Conservation (phyloP, 2,797 vertebrate genomes). For the Amblyraja radiata region DNA sequence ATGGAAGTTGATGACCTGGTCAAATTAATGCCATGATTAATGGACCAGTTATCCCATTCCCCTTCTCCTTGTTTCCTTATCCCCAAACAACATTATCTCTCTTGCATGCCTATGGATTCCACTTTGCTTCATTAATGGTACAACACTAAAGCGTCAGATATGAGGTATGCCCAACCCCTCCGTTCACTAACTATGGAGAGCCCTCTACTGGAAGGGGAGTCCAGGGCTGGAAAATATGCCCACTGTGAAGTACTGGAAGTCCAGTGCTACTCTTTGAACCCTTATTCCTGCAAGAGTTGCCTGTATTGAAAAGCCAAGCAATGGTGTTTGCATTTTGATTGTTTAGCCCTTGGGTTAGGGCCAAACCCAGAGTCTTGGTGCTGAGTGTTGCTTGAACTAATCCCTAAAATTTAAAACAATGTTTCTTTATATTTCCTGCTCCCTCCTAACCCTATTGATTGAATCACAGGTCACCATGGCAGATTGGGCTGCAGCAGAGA, state of each 20-base stretch:
- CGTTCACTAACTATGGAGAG: no score
- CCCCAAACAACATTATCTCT: no score
- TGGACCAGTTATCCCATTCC: no score
- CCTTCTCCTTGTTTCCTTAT: no score
- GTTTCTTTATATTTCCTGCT: background rate
- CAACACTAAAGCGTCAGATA: no score
- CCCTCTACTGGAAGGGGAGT: no score
- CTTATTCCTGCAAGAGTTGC: background rate
- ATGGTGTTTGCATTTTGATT: background rate
- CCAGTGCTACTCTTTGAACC: background rate
- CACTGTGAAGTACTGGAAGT: background rate
- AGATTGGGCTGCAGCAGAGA: constrained; percentile 29
- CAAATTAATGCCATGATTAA: no score
- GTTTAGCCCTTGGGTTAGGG: background rate
- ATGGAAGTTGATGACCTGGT: no score
- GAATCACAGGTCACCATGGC: constrained; percentile 33
- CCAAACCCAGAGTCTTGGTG: no score
- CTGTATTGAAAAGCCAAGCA: background rate
- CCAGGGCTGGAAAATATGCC: background rate
- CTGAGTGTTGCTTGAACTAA: background rate
- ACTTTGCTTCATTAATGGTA: no score
- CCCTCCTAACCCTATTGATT: background rate
- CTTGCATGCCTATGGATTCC: no score
- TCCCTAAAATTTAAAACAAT: background rate
- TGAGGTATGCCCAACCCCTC: no score